Evolutionary conservation across 2,113 vertebrate species (phyloP).

Genomic region (Phoxinus phoxinus): DNA sequence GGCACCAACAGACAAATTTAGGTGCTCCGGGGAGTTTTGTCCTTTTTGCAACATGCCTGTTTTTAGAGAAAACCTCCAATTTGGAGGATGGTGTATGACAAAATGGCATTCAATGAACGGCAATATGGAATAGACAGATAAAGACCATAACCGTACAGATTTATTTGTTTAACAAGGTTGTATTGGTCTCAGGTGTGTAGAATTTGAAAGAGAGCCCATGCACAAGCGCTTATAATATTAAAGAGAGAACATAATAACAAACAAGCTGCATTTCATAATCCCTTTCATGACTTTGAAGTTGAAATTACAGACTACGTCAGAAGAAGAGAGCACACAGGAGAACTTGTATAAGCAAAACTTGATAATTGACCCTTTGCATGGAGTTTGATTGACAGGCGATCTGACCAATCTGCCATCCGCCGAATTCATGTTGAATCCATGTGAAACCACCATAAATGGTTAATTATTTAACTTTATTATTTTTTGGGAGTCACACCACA

Average conservation of each 20-base stretch:
- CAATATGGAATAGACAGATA: slow-evolving; percentile 42
- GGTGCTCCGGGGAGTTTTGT: slow-evolving; percentile 3
- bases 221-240: slow-evolving; percentile 16
- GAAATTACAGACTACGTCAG: slow-evolving; percentile 6
- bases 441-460: too few relatives aligned
- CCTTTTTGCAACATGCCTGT: slow-evolving; percentile 15
- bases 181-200: slow-evolving; percentile 43
- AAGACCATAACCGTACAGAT: slow-evolving; percentile 3
- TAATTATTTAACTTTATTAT: background rate
- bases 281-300: slow-evolving; percentile 45
- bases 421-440: background rate
- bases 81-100: slow-evolving; percentile 1
- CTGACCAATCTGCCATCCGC: too few relatives aligned
- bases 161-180: slow-evolving; percentile 43
- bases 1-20: slow-evolving; percentile 34
- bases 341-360: background rate
- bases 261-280: slow-evolving; percentile 8
- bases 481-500: background rate
- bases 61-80: background rate
- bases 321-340: background rate
- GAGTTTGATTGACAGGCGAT: too few relatives aligned
- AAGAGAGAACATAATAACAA: slow-evolving; percentile 18
- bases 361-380: too few relatives aligned
- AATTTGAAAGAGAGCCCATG: slow-evolving; percentile 16
- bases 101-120: slow-evolving; percentile 16